Evolutionary conservation across 2,888 invertebrate genomes (phyloP).

Genomic region (Eudasyphora cyanicolor): DNA sequence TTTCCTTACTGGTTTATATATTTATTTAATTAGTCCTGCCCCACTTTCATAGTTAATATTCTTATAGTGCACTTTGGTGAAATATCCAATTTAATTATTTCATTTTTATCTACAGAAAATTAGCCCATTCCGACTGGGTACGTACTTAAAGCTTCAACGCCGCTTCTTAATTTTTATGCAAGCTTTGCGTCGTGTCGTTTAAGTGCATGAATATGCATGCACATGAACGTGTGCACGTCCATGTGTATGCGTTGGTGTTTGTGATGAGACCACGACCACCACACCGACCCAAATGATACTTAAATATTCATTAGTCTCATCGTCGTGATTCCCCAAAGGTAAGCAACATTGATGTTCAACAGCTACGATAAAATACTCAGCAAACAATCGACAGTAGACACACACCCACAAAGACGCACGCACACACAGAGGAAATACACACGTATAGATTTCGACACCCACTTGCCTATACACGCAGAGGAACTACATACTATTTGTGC

Average conservation of each 20-base stretch:
- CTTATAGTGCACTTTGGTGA: no score
- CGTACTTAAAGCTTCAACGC: no score
- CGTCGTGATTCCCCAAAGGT: constrained; percentile 52
- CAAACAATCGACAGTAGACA: constrained; percentile 6
- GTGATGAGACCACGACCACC: constrained; percentile 43
- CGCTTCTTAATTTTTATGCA: no score
- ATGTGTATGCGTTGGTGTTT: background rate
- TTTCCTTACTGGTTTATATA: no score
- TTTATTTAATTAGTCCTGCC: no score
- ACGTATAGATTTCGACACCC: background rate
- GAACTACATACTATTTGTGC: no score
- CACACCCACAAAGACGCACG: background rate
- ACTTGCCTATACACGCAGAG: background rate
- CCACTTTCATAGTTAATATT: no score
- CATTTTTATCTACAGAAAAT: no score
- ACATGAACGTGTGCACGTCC: constrained; percentile 37
- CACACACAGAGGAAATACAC: background rate
- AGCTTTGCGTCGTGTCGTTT: no score
- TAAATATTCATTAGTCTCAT: constrained; percentile 64
- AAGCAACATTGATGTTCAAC: constrained; percentile 39
- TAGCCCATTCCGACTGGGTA: no score
- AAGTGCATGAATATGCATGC: no score
- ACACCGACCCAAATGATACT: constrained; percentile 60
- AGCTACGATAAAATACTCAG: constrained; percentile 9
- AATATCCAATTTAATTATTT: no score